These are phyloP conservation scores for Entomobrya multifasciata DNA, from an alignment of 2,888 invertebrate genomes.

Conservation along the genomic window DNA sequence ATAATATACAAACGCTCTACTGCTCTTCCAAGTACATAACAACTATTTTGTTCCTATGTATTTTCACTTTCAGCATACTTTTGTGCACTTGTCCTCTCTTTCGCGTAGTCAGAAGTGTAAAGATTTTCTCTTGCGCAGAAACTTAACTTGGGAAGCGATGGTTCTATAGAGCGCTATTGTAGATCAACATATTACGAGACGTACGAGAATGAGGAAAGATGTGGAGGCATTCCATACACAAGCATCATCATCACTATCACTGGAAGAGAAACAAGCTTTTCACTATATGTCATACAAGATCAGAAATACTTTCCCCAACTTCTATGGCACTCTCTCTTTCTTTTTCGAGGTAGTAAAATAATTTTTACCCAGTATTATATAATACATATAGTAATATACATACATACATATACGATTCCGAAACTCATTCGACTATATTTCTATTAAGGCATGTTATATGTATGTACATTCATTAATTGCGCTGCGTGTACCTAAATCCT, in stretches of 20 bases:
- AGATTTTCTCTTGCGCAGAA: slow-evolving; percentile 65
- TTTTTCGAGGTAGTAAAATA: neutral
- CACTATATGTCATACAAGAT: slow-evolving; percentile 38
- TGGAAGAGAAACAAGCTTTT: neutral
- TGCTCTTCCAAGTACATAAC: slow-evolving; percentile 7
- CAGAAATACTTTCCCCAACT: slow-evolving; percentile 52
- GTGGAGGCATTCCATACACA: slow-evolving; percentile 9
- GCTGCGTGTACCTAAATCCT: slow-evolving; percentile 48
- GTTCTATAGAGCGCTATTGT: slow-evolving; percentile 18
- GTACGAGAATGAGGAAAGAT: slow-evolving; percentile 30
- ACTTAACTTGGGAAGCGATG: slow-evolving; percentile 38
- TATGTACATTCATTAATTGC: slow-evolving; percentile 40
- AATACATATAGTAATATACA: neutral
- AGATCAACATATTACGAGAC: slow-evolving; percentile 17
- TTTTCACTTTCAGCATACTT: neutral
- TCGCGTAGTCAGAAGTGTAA: slow-evolving; percentile 49
- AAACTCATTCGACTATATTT: neutral
- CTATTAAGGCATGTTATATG: neutral
- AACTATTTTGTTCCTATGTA: neutral
- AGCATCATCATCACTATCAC: slow-evolving; percentile 14
- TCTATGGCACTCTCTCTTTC: neutral
- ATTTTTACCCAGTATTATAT: slow-evolving; percentile 12
- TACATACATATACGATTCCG: too few species aligned
- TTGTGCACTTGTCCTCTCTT: slow-evolving; percentile 27
- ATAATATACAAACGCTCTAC: neutral